Evolutionary conservation across 1,140 invertebrate species (phyloP).

Genomic region (Sitodiplosis mosellana): DNA sequence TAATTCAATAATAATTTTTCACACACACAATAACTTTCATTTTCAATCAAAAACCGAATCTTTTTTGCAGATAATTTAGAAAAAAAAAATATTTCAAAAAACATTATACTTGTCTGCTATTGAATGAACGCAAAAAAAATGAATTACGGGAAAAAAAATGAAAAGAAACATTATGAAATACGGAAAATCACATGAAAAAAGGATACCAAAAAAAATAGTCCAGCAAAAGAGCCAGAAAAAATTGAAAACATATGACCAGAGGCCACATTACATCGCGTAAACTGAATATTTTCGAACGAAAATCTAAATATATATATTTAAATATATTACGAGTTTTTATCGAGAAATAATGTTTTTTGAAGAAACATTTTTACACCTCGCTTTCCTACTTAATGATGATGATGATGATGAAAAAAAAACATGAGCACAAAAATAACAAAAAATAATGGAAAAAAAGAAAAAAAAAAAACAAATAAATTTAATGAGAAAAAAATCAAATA

Average conservation of each 20-base stretch:
- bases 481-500: neutral
- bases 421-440: neutral
- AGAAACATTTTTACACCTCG: neutral
- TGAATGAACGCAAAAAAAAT: neutral
- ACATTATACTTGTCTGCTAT: neutral
- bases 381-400: neutral
- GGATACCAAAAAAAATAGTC: neutral
- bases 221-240: neutral
- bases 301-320: neutral
- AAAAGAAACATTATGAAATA: neutral
- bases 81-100: neutral
- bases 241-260: neutral
- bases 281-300: neutral
- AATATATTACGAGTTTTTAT: neutral
- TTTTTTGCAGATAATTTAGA: neutral
- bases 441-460: neutral
- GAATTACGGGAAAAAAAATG: neutral
- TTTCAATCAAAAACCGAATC: neutral
- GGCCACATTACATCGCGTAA: neutral
- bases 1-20: neutral
- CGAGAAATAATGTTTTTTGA: neutral
- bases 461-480: neutral
- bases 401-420: neutral
- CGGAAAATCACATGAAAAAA: neutral
- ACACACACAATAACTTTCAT: neutral